phyloP scores from a whole-genome alignment of 2,113 vertebrate species.

The Calonectris borealis region DNA sequence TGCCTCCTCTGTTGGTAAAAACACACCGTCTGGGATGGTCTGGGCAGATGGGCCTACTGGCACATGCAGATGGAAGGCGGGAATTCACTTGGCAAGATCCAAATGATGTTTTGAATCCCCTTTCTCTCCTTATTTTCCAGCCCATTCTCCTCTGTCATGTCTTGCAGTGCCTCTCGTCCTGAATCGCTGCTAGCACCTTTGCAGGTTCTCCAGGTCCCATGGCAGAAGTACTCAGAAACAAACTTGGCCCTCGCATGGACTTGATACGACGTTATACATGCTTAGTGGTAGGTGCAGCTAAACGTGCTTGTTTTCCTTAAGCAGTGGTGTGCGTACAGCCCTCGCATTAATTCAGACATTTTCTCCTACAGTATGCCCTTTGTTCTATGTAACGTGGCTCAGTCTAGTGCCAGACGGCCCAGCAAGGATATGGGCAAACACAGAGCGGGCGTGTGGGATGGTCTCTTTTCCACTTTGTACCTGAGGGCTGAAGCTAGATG shows the following conservation, averaged over 20 bases:
- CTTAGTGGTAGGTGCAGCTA: background rate
- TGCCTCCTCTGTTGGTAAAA: background rate
- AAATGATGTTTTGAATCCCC: background rate
- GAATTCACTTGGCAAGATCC: background rate
- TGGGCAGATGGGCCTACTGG: background rate
- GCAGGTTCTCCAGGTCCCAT: background rate
- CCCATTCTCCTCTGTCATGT: background rate
- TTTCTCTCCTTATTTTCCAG: background rate
- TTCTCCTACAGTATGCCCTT: background rate
- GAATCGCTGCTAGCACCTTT: background rate
- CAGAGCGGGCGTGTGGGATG: fast-evolving
- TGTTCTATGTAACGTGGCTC: background rate
- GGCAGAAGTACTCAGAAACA: background rate
- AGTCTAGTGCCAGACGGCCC: background rate
- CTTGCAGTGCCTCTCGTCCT: background rate
- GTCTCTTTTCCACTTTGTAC: background rate
- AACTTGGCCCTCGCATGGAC: background rate
- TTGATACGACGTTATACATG: background rate
- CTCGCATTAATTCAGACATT: background rate
- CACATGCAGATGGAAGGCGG: background rate
- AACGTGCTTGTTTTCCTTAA: background rate
- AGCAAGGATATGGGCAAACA: background rate
- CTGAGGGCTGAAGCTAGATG: background rate
- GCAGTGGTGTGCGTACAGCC: background rate
- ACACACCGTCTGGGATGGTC: background rate